A percentile compares a stretch with the other conserved stretches of the same genome.
Conservation (phyloP, 2,888 invertebrate species). For the Sminthurinus aureus region DNA sequence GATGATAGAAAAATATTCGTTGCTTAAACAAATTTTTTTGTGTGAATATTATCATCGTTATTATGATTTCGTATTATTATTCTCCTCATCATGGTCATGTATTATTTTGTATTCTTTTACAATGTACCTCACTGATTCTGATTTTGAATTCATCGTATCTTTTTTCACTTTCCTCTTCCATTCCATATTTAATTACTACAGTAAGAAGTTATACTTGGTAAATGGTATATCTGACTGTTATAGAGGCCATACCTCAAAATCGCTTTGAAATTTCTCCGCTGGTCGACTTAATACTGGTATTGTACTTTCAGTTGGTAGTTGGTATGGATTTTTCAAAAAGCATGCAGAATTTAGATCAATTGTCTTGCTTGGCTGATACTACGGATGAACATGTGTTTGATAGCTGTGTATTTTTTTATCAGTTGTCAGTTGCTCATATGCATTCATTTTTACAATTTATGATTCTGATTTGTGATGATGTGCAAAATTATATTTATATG, state of each 20-base stretch:
- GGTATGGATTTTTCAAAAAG: neutral
- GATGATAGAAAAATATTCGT: neutral
- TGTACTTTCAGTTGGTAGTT: too few relatives aligned
- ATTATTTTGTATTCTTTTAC: neutral
- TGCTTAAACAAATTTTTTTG: too few relatives aligned
- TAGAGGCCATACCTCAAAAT: neutral
- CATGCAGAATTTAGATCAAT: neutral
- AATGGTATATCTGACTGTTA: neutral
- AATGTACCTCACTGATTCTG: neutral
- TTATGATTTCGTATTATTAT: too few relatives aligned
- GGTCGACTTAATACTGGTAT: neutral
- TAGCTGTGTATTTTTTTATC: neutral
- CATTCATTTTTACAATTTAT: neutral
- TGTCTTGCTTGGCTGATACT: neutral
- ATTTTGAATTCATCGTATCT: too few relatives aligned
- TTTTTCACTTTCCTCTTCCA: too few relatives aligned
- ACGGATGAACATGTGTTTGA: neutral
- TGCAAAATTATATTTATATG: neutral
- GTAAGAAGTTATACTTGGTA: neutral
- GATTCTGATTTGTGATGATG: neutral
- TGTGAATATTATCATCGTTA: too few relatives aligned
- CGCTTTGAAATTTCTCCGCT: neutral
- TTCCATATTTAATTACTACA: neutral
- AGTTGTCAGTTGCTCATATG: neutral
- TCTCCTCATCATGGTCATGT: neutral